A percentile compares a stretch with the other conserved stretches of the same genome.
Evolutionary conservation across 2,797 vertebrate genomes (phyloP).

Genomic region (Nyctalus aviator): DNA sequence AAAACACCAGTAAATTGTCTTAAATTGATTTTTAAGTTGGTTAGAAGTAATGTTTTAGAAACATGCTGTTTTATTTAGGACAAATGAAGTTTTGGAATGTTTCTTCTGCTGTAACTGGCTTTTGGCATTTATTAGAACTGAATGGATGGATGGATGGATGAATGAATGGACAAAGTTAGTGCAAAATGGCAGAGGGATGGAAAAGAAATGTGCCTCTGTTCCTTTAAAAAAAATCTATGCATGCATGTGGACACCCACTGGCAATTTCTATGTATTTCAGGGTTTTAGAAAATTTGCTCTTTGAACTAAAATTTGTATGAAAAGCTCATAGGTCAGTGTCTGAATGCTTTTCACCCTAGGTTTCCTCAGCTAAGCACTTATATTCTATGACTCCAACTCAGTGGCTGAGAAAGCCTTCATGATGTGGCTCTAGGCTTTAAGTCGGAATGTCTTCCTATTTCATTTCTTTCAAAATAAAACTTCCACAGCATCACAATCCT

Average conservation of each 20-base stretch:
- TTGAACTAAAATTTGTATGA: slow-evolving; percentile 33
- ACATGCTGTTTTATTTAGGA: slow-evolving; percentile 73
- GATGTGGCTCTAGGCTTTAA: not conserved
- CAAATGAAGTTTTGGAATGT: slow-evolving; percentile 72
- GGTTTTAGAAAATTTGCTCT: slow-evolving; percentile 50
- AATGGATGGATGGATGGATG: not conserved
- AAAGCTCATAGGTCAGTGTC: not conserved
- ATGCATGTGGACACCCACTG: accelerated
- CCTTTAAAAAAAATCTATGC: not conserved
- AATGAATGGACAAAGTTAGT: not conserved
- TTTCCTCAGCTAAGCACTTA: slow-evolving; percentile 17
- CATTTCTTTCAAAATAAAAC: not conserved
- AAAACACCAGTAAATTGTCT: slow-evolving; percentile 70
- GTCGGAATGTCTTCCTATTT: not conserved
- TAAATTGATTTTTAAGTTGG: slow-evolving; percentile 48
- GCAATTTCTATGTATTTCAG: not conserved
- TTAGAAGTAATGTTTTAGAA: slow-evolving; percentile 50
- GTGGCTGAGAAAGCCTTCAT: not conserved
- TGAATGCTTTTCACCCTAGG: not conserved
- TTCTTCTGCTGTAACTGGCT: slow-evolving; percentile 80
- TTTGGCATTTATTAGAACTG: slow-evolving; percentile 67
- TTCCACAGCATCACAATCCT: not conserved
- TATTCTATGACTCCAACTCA: not conserved
- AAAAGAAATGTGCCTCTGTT: slow-evolving; percentile 34
- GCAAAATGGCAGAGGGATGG: slow-evolving; percentile 2